Evolutionary conservation across 2,797 vertebrate genomes (phyloP).

Genomic region (Loris lydekkerianus): DNA sequence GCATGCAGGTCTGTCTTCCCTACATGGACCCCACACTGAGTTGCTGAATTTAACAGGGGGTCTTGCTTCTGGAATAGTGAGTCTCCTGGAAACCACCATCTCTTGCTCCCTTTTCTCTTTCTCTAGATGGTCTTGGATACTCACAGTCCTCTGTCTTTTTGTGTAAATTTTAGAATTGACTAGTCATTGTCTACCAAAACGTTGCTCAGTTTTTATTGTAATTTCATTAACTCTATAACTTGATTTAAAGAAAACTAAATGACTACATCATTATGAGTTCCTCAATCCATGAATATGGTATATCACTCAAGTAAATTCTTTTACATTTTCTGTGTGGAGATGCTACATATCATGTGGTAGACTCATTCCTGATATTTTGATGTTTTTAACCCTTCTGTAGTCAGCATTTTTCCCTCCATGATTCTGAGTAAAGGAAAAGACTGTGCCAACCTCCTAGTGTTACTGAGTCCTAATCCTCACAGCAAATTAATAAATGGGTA

Average conservation of each 20-base stretch:
- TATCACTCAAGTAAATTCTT: background rate
- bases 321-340: background rate
- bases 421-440: background rate
- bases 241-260: background rate
- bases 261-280: background rate
- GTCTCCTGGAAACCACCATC: too few relatives aligned
- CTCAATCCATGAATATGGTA: background rate
- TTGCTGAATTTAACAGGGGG: too few relatives aligned
- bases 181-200: too few relatives aligned
- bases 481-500: background rate
- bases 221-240: background rate
- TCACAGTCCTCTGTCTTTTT: too few relatives aligned
- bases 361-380: background rate
- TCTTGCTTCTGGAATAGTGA: too few relatives aligned
- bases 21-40: too few relatives aligned
- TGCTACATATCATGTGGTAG: too few relatives aligned
- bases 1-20: too few relatives aligned
- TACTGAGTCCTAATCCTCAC: background rate
- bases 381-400: background rate
- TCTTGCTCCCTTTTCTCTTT: too few relatives aligned
- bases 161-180: too few relatives aligned
- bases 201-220: too few relatives aligned
- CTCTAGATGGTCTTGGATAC: too few relatives aligned
- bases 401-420: background rate
- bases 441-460: background rate